Evolutionary conservation across 2,113 vertebrate genomes (phyloP).

Genomic region (Heloderma charlesbogerti): DNA sequence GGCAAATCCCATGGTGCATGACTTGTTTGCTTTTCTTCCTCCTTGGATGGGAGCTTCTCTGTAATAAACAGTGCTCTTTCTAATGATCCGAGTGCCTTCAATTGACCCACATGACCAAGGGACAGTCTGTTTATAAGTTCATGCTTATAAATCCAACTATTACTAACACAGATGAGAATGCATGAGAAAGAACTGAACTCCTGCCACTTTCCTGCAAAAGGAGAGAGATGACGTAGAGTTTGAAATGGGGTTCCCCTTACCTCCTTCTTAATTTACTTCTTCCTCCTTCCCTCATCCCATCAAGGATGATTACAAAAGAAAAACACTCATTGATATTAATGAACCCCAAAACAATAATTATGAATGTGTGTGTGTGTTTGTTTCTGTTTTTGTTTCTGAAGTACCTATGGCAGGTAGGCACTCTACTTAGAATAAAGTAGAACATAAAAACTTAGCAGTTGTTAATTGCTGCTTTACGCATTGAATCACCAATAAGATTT

Average conservation of each 20-base stretch:
- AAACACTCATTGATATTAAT: background rate
- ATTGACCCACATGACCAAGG: constrained; percentile 47
- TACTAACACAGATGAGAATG: constrained; percentile 58
- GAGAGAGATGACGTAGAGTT: background rate
- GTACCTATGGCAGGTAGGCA: background rate
- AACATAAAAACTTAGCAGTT: background rate
- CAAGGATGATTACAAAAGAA: background rate
- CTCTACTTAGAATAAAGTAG: background rate
- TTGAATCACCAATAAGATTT: background rate
- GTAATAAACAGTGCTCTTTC: constrained; percentile 56
- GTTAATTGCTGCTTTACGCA: background rate
- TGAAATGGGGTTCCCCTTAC: background rate
- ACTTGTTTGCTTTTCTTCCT: constrained; percentile 35
- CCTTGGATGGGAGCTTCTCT: constrained; percentile 41
- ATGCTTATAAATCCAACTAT: constrained; percentile 64
- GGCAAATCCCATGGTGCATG: constrained; percentile 20
- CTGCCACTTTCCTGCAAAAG: constrained; percentile 29
- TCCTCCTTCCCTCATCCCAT: background rate
- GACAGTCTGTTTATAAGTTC: constrained; percentile 52
- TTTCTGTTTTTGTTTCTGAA: background rate
- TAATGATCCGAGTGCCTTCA: constrained; percentile 56
- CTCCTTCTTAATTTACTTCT: background rate
- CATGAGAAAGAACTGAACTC: constrained; percentile 70
- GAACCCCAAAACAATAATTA: background rate
- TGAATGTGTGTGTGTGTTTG: background rate